A percentile compares a stretch with the other conserved stretches of the same genome.
phyloP scores from a whole-genome alignment of 2,888 invertebrate genomes.

The Heliconius ismenius region DNA sequence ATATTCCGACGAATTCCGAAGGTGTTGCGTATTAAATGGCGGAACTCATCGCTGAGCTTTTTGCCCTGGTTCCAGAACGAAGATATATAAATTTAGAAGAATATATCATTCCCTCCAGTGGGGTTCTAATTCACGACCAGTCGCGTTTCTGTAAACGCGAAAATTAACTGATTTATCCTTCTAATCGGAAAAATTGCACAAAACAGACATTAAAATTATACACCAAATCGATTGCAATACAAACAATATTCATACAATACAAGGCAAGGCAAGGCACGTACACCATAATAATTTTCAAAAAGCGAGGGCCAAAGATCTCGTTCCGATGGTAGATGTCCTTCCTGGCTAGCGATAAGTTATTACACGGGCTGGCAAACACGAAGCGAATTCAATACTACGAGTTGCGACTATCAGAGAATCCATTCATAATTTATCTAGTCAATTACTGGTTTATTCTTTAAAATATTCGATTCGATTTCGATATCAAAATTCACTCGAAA shows the following conservation, averaged over 20 bases:
- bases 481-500: no score
- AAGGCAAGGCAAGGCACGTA: slow-evolving; percentile 57
- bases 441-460: background rate
- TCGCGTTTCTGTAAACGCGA: no score
- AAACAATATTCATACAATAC: slow-evolving; percentile 47
- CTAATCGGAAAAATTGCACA: no score
- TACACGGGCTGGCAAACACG: slow-evolving; percentile 64
- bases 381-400: slow-evolving; percentile 41
- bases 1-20: no score
- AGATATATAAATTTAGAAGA: no score
- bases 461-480: background rate
- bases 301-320: slow-evolving; percentile 68
- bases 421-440: slow-evolving; percentile 24
- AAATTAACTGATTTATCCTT: no score
- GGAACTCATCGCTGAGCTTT: no score
- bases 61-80: no score
- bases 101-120: no score
- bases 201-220: background rate
- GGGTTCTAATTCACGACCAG: no score
- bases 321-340: slow-evolving; percentile 66
- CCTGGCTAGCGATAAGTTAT: slow-evolving; percentile 69
- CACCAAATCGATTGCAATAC: slow-evolving; percentile 43
- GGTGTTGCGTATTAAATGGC: no score
- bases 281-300: slow-evolving; percentile 78
- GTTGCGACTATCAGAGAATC: slow-evolving; percentile 33